These are phyloP conservation scores for Rhagoletis zephyria DNA, from an alignment of 1,140 invertebrate genomes.

Conservation along the genomic window DNA sequence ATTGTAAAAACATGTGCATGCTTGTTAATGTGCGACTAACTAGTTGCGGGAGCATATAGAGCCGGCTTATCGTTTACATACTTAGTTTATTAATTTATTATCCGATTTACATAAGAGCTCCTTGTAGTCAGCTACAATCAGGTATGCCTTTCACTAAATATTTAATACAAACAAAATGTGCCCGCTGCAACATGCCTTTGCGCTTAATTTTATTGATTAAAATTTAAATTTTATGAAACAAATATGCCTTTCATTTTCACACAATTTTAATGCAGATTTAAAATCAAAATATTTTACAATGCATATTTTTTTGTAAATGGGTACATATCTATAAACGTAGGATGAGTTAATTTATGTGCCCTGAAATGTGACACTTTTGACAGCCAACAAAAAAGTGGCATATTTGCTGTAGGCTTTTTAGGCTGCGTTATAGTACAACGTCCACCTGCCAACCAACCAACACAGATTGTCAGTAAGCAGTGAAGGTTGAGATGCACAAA, in stretches of 20 bases:
- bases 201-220: background rate
- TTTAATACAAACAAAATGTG: background rate
- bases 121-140: background rate
- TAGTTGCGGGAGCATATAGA: background rate
- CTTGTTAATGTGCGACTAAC: background rate
- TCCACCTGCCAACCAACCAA: background rate
- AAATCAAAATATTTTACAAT: too few relatives aligned
- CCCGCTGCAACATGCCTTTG: background rate
- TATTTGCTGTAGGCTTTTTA: background rate
- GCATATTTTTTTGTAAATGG: background rate
- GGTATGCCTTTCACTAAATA: constrained; percentile 11
- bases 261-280: background rate
- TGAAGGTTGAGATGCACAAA: background rate
- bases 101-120: background rate
- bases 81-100: constrained; percentile 32
- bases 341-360: background rate
- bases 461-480: background rate
- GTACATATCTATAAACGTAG: background rate
- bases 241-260: constrained; percentile 3
- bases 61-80: background rate
- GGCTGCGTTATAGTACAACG: background rate
- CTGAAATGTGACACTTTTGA: constrained; percentile 45
- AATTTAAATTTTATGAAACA: background rate
- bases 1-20: background rate
- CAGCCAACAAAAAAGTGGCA: constrained; percentile 16